phyloP scores from a whole-genome alignment of 2,888 invertebrate species.

The Caenorhabditis becei region DNA sequence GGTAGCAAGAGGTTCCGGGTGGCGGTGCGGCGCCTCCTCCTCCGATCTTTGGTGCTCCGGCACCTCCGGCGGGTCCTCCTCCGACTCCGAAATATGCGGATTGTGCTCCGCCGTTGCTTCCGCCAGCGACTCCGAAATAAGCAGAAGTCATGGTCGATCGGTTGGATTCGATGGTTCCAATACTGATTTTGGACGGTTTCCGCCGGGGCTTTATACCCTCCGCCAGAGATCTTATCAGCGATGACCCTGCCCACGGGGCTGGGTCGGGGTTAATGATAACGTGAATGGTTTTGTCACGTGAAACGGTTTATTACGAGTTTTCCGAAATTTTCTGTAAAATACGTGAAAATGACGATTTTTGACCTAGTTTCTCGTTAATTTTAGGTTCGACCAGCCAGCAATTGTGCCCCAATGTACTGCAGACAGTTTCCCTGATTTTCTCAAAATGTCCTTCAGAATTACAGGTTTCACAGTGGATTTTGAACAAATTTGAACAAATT shows the following conservation, averaged over 20 bases:
- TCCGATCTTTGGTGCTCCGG: slow-evolving; percentile 68
- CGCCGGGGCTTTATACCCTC: slow-evolving; percentile 16
- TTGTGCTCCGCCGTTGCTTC: slow-evolving; percentile 59
- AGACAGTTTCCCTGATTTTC: no score
- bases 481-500: no score
- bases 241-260: slow-evolving; percentile 1
- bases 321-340: no score
- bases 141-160: slow-evolving; percentile 42
- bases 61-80: slow-evolving; percentile 45
- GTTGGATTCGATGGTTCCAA: slow-evolving; percentile 25
- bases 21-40: slow-evolving; percentile 66
- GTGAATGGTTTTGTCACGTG: no score
- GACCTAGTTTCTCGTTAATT: no score
- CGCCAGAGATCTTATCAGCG: slow-evolving; percentile 24
- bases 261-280: no score
- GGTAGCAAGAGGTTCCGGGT: slow-evolving; percentile 45
- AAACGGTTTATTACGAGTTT: no score
- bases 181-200: slow-evolving; percentile 9
- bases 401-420: no score
- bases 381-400: no score
- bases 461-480: no score
- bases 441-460: no score
- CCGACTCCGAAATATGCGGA: slow-evolving; percentile 59
- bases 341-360: no score
- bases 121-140: slow-evolving; percentile 69